A percentile compares a stretch with the other conserved stretches of the same genome.
phyloP scores from a whole-genome alignment of 1,140 invertebrate species.

The Dendrolimus kikuchii region DNA sequence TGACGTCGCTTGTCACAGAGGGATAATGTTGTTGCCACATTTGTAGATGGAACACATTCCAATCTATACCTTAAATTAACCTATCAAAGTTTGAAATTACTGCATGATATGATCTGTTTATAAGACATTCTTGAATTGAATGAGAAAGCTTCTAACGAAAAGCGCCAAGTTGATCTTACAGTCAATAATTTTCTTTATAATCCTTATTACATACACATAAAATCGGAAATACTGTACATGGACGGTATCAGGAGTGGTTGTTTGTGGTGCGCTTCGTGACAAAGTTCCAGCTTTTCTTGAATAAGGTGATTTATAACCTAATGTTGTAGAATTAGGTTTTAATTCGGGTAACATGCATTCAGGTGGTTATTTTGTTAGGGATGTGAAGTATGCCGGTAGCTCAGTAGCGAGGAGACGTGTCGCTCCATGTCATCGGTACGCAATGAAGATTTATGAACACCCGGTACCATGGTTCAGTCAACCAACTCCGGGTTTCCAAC shows the following conservation, averaged over 20 bases:
- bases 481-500: conserved; percentile 31
- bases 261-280: too few species aligned
- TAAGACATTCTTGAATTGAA: conserved; percentile 33
- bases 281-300: too few species aligned
- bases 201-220: too few species aligned
- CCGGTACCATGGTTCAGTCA: conserved; percentile 33
- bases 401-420: conserved; percentile 64
- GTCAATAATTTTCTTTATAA: too few species aligned
- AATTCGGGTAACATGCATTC: conserved; percentile 13
- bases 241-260: too few species aligned
- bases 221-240: too few species aligned
- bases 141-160: conserved; percentile 48
- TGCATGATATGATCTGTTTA: too few species aligned
- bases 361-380: conserved; percentile 29
- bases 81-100: too few species aligned
- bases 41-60: conserved; percentile 8
- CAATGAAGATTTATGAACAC: conserved; percentile 70
- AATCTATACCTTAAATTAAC: conserved; percentile 16
- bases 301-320: conserved; percentile 15
- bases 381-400: conserved; percentile 27
- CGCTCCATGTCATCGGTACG: conserved; percentile 66
- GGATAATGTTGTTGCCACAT: conserved; percentile 63
- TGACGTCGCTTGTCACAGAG: conserved; percentile 65
- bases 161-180: conserved; percentile 39
- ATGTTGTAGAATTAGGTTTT: conserved; percentile 11